Percentiles rank a stretch among this genome's conserved stretches.
phyloP scores from a whole-genome alignment of 2,888 invertebrate genomes.

The Dioctria rufipes region DNA sequence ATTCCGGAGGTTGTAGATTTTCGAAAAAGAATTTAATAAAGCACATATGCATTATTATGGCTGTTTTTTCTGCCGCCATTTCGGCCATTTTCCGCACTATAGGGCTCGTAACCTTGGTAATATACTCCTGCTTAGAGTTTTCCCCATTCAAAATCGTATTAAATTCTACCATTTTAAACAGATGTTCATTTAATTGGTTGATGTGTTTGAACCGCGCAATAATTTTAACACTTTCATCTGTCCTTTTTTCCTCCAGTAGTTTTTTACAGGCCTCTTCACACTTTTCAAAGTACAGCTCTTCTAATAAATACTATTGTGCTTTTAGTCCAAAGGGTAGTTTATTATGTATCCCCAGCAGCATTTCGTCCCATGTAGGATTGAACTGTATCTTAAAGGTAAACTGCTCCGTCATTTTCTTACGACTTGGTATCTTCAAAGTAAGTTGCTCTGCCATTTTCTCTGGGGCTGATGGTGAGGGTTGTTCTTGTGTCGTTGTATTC shows the following conservation, averaged over 20 bases:
- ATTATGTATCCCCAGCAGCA: neutral
- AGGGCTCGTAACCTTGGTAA: neutral
- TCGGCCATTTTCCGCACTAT: neutral
- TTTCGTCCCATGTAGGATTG: too few relatives aligned
- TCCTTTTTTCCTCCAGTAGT: too few relatives aligned
- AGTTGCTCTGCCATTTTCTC: too few relatives aligned
- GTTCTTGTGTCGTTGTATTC: neutral
- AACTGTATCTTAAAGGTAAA: neutral
- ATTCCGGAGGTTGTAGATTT: too few relatives aligned
- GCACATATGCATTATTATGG: conserved; percentile 7
- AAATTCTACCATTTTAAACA: neutral
- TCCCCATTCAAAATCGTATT: conserved; percentile 5
- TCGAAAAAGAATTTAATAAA: too few relatives aligned
- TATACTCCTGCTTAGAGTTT: neutral
- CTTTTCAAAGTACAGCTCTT: too few relatives aligned
- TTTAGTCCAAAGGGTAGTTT: conserved; percentile 13
- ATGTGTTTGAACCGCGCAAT: too few relatives aligned
- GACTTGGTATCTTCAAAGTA: neutral
- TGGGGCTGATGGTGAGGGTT: neutral
- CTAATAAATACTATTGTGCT: neutral
- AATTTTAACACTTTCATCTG: too few relatives aligned
- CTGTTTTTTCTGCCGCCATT: neutral
- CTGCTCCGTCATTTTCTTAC: neutral
- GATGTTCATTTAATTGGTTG: too few relatives aligned
- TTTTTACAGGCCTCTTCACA: too few relatives aligned